phyloP scores from a whole-genome alignment of 1,140 invertebrate genomes.

The Megathymus violae region DNA sequence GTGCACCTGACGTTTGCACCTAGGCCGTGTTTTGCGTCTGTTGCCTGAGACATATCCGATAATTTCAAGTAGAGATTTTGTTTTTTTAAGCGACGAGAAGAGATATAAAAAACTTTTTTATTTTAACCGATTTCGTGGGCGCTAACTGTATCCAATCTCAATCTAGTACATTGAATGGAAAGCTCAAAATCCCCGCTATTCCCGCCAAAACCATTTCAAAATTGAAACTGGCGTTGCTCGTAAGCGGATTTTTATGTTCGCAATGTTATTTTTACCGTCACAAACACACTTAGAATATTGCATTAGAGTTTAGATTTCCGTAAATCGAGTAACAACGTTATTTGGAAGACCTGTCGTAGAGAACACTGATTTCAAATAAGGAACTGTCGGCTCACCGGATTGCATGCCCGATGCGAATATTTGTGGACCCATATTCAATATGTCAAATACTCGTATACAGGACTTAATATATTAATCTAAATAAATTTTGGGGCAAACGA shows the following conservation, averaged over 20 bases:
- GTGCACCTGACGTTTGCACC: too few species aligned
- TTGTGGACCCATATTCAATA: conserved; percentile 39
- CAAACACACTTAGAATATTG: conserved; percentile 29
- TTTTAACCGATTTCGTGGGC: conserved; percentile 1
- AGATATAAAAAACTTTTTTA: background rate
- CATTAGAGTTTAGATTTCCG: conserved; percentile 20
- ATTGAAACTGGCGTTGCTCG: conserved; percentile 62
- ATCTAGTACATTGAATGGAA: conserved; percentile 32
- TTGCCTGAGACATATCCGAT: too few species aligned
- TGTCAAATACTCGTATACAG: too few species aligned
- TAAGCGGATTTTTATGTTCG: conserved; percentile 64
- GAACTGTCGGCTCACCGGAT: conserved; percentile 57
- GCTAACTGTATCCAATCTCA: conserved; percentile 18
- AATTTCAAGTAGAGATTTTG: too few species aligned
- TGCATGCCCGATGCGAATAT: conserved; percentile 42
- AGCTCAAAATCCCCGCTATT: conserved; percentile 48
- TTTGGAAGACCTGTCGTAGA: conserved; percentile 25
- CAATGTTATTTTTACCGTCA: conserved; percentile 17
- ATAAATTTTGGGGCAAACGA: too few species aligned
- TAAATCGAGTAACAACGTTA: background rate
- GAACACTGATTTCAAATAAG: conserved; percentile 68
- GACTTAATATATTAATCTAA: too few species aligned
- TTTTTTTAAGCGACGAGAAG: too few species aligned
- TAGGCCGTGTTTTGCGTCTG: too few species aligned
- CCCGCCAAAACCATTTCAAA: conserved; percentile 66